phyloP scores from a whole-genome alignment of 2,113 vertebrate genomes.

The Trogon melanurus region DNA sequence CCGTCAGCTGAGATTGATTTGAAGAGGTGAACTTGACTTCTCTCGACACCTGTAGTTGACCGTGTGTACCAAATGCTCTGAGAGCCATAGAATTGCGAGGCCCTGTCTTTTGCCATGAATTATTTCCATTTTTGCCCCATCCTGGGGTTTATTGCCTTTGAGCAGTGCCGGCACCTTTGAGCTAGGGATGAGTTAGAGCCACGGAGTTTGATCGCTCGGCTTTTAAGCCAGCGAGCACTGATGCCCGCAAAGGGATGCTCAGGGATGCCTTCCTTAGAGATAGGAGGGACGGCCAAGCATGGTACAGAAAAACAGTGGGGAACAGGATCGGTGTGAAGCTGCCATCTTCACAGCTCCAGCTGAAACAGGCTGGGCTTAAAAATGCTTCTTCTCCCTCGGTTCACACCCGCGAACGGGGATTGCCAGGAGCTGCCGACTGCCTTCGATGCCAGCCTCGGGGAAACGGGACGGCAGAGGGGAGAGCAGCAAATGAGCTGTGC shows the following conservation, averaged over 20 bases:
- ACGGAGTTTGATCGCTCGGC: background rate
- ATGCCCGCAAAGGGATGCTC: background rate
- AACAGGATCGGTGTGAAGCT: background rate
- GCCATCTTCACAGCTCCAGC: too few relatives aligned
- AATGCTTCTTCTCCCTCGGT: background rate
- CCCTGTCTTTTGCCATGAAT: constrained; percentile 25
- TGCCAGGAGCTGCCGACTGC: background rate
- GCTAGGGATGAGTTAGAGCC: constrained; percentile 30
- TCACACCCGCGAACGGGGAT: constrained; percentile 1
- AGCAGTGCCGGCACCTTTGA: constrained; percentile 35
- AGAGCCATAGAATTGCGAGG: background rate
- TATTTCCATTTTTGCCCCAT: constrained; percentile 19
- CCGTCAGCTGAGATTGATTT: constrained; percentile 24
- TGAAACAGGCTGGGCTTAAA: too few relatives aligned
- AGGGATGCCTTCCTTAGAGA: background rate
- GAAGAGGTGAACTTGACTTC: background rate
- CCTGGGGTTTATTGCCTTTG: constrained; percentile 26
- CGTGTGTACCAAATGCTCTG: background rate
- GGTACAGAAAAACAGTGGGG: background rate
- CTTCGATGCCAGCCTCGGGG: background rate
- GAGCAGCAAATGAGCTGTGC: constrained; percentile 57
- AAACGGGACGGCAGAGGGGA: background rate
- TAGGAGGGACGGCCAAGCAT: background rate
- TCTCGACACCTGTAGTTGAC: background rate
- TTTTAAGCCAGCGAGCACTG: background rate